Evolutionary conservation across 2,797 vertebrate species (phyloP).

Genomic region (Sphenopsis melanotis): DNA sequence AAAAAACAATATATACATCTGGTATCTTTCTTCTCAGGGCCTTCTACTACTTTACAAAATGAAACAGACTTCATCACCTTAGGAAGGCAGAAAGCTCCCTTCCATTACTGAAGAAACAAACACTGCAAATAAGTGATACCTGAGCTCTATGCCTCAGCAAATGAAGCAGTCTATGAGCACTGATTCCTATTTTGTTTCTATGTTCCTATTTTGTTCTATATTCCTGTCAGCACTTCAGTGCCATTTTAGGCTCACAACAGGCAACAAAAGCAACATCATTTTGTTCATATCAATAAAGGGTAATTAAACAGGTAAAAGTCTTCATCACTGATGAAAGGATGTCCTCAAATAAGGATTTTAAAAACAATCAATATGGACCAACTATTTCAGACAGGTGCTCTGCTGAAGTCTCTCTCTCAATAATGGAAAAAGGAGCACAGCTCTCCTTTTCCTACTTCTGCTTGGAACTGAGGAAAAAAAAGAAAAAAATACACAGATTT

Average conservation of each 20-base stretch:
- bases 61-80: not conserved
- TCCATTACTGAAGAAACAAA: not conserved
- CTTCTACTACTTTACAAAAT: not conserved
- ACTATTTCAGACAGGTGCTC: not conserved
- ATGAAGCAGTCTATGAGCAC: not conserved
- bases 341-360: not conserved
- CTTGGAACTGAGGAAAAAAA: not conserved
- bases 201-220: not conserved
- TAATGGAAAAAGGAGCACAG: not conserved
- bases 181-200: no score
- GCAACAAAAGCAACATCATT: not conserved
- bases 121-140: not conserved
- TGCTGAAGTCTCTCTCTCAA: not conserved
- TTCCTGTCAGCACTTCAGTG: not conserved
- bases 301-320: not conserved
- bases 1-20: not conserved
- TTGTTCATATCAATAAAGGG: not conserved
- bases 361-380: not conserved
- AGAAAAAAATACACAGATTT: not conserved
- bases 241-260: not conserved
- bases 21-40: not conserved
- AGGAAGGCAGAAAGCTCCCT: not conserved
- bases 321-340: not conserved
- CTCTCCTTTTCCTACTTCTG: not conserved
- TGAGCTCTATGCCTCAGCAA: not conserved